Evolutionary conservation across 2,888 invertebrate genomes (phyloP), one percentile per base, ranked within the genome.

Genomic region (Phania funesta): DNA sequence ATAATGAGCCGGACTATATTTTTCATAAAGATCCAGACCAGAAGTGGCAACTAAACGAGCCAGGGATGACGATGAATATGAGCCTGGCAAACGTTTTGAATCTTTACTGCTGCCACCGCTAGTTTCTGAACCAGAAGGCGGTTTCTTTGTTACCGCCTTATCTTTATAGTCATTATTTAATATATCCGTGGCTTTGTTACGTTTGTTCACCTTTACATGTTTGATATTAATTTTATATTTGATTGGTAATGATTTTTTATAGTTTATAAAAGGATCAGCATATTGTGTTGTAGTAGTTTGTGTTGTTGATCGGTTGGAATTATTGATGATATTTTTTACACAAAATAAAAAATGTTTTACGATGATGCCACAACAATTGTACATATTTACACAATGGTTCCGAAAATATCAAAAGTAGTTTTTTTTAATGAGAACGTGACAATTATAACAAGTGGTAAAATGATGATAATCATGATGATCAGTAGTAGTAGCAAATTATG

Each of bases 1-100:
- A 90, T 96, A 95, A 88, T 94, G 94, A 46, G 94, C 93, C 60
- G 95, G 95, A 44, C 95, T 95, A 88, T 96, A 96, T 90, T 95
- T 95, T 87, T 94, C 94, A 88, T 94, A 94, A 83, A 95, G 90
- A 83, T 95, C 95, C 35, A 95, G 93, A 1, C 92, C 92, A 67
- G 92, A 94, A 93, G 92, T 94, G 64, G 92, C 92, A 86, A 92
- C 87, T 32, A 92, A 92, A 38, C 92, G 92, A 6, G 92, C 92
- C 85, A 91, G 92, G 87, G 92, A 92, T 87, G 90, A 91, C 88
- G 90, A 89, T 90, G 90, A 89, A 85, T 83, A 88, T 89, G 89
- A 89, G 85, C 88, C 87, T 86, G 88, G 86, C 85, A 89, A 87
- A 86, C 87, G 87, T 87, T 87, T 87, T 68, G 75, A 83, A 76